Evolutionary conservation across 2,888 invertebrate species (phyloP).

Genomic region (Mimas tiliae): DNA sequence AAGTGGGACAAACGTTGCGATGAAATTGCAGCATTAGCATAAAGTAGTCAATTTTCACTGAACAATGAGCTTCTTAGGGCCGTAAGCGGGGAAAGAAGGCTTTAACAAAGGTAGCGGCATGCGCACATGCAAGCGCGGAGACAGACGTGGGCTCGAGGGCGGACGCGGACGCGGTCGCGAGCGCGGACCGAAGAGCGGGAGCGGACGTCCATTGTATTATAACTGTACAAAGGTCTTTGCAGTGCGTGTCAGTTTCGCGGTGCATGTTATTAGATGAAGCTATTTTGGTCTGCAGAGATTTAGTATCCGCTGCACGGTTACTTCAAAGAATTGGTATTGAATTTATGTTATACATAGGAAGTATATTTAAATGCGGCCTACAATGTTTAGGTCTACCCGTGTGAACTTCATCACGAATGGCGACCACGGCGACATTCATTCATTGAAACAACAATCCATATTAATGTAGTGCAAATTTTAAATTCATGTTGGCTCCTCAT

Average conservation of each 20-base stretch:
- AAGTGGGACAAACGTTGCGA: constrained; percentile 16
- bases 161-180: background rate
- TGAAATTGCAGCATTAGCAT: constrained; percentile 24
- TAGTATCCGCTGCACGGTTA: constrained; percentile 76
- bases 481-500: constrained; percentile 80
- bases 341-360: constrained; percentile 83
- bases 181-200: constrained; percentile 26
- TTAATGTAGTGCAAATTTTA: constrained; percentile 84
- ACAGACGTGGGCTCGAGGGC: too few relatives aligned
- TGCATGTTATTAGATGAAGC: constrained; percentile 73
- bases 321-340: constrained; percentile 80
- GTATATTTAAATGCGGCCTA: constrained; percentile 83
- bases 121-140: background rate
- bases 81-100: constrained; percentile 26
- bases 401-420: constrained; percentile 84
- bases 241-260: constrained; percentile 55
- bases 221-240: constrained; percentile 61
- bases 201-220: constrained; percentile 41
- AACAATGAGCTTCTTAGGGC: constrained; percentile 22
- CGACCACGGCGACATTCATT: constrained; percentile 81
- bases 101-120: constrained; percentile 6
- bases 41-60: constrained; percentile 24
- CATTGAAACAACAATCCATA: constrained; percentile 84
- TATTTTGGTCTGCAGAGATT: constrained; percentile 74
- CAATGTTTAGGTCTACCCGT: constrained; percentile 80